Base-by-base conservation (phyloP, 1,140 invertebrate genomes). In the Cyphomyrmex costatus region DNA sequence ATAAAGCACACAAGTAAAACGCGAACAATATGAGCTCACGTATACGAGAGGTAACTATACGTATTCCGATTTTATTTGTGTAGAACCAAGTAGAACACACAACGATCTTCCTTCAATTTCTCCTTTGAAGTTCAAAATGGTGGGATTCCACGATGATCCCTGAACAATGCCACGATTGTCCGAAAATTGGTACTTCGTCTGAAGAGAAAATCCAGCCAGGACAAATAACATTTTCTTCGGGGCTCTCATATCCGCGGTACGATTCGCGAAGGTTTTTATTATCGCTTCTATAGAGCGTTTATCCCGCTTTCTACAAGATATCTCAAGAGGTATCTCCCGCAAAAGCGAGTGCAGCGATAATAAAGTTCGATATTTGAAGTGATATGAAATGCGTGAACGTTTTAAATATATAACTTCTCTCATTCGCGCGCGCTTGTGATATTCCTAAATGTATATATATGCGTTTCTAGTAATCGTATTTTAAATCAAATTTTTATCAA, bases 11-110 rank as follows among this genome's bases (percentile, higher is more conserved):
- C 56, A 16, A 6, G 58, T 58, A 68, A 42, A 65, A 60, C 78
- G 56, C 30, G 36, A 73, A 46, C 77, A 88, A 88, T 85, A 88
- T 27, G 56, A 46, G 56, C 42, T 14, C 65, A 70, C 42, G 30
- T 49, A n/a, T n/a, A 71, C 33, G 21, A 19, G 7, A 3, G 33
- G 24, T 27, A 33, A 68, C 2, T 49, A 0, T 2, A 49, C 3
- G 19, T 36, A 14, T 46, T 14, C 21, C 16, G 79, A 83, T 61
- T 74, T 83, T 73, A 74, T n/a, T 30, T 60, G 49, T 56, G 12
- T 33, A 73, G 36, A 83, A 74, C 36, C n/a, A 21, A 42, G 4
- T 5, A 14, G 16, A 27, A 12, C 46, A 36, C 46, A 36, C 66
- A 19, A 83, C 14, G 27, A 60, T 73, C 14, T 36, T 27, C 30